phyloP scores from a whole-genome alignment of 2,888 invertebrate genomes.

The Nomada fabriciana region DNA sequence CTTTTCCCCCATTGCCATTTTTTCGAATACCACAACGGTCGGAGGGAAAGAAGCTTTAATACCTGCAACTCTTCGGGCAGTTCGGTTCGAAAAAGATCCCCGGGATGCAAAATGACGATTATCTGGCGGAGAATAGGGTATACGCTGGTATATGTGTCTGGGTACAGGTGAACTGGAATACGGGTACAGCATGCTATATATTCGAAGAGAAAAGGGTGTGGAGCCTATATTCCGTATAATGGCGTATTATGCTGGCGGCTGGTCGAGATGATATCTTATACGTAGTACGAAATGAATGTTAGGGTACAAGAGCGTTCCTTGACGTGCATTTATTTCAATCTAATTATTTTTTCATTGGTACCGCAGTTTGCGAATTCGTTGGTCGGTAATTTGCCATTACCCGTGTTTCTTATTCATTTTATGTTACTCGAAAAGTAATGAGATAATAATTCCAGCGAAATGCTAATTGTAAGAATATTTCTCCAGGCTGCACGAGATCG shows the following conservation, averaged over 20 bases:
- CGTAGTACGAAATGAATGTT: conserved; percentile 2
- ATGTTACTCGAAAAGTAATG: not conserved
- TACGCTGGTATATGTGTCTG: not conserved
- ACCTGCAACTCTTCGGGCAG: conserved; percentile 9
- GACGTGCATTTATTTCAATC: conserved; percentile 1
- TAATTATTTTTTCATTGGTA: not conserved
- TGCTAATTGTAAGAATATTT: no score
- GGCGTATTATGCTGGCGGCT: conserved; percentile 33
- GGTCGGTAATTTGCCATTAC: not conserved
- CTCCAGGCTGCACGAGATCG: no score
- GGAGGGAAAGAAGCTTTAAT: conserved; percentile 41
- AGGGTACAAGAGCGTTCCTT: not conserved
- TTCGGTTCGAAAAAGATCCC: conserved; percentile 19
- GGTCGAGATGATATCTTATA: conserved; percentile 35
- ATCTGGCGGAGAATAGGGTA: conserved; percentile 24
- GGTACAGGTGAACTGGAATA: conserved; percentile 48
- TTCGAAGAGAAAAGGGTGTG: conserved; percentile 46
- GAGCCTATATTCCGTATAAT: conserved; percentile 38
- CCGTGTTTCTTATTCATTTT: not conserved
- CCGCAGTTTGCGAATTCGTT: not conserved
- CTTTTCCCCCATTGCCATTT: not conserved
- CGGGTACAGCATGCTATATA: conserved; percentile 31
- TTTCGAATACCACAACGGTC: conserved; percentile 10
- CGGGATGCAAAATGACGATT: conserved; percentile 49
- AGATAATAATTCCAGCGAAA: not conserved